A percentile compares a stretch with the other conserved stretches of the same genome.
Evolutionary conservation across 2,797 vertebrate genomes (phyloP).

Genomic region (Gephyroberyx darwinii): DNA sequence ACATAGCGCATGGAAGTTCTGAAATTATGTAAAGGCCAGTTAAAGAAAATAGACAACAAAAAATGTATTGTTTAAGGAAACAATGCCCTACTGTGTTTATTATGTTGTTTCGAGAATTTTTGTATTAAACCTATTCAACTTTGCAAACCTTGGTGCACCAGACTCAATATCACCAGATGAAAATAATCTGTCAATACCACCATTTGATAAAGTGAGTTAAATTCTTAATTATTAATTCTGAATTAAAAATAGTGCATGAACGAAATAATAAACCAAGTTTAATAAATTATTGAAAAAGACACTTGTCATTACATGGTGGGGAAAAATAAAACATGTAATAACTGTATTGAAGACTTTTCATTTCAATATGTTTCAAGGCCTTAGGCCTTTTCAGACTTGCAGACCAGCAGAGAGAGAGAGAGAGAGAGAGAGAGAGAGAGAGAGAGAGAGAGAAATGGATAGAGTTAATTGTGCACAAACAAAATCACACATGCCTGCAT

Average conservation of each 20-base stretch:
- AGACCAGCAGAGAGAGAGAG: conserved; percentile 32
- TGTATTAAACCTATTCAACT: background rate
- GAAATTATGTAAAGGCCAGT: no score
- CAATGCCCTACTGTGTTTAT: no score
- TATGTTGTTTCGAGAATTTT: background rate
- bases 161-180: background rate
- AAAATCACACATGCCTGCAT: conserved; percentile 19
- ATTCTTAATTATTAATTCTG: no score
- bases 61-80: no score
- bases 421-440: conserved; percentile 9
- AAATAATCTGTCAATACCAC: background rate
- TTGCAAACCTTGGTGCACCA: background rate
- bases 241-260: no score
- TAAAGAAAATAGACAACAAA: no score
- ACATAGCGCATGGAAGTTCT: no score
- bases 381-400: conserved; percentile 1
- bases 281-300: no score
- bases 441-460: conserved; percentile 1
- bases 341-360: background rate
- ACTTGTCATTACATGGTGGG: background rate
- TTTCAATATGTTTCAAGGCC: background rate
- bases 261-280: no score
- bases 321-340: background rate
- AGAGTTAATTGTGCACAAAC: conserved; percentile 7
- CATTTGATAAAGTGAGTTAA: no score